Percentiles rank a stretch among this genome's conserved stretches.
Evolutionary conservation across 2,797 vertebrate genomes (phyloP).

Genomic region (Gallirallus australis): DNA sequence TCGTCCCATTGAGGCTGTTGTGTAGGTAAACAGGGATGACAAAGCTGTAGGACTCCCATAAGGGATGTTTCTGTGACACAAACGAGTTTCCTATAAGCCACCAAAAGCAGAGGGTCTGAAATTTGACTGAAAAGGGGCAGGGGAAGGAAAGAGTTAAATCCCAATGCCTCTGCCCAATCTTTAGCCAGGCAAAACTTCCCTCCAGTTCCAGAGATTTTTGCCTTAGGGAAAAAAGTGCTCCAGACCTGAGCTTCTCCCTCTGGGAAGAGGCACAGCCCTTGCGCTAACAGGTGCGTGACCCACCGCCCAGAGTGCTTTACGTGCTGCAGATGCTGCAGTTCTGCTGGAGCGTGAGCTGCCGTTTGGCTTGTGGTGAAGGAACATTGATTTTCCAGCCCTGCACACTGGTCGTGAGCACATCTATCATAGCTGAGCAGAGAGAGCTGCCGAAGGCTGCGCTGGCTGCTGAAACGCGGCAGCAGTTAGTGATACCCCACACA

Average conservation of each 20-base stretch:
- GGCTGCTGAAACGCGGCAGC: neutral
- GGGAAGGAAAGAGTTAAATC: neutral
- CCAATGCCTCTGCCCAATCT: neutral
- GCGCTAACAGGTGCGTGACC: neutral
- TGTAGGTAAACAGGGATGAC: neutral
- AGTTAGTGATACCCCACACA: neutral
- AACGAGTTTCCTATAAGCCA: neutral
- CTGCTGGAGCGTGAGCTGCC: neutral
- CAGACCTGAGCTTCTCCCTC: too few species aligned
- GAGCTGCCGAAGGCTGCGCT: neutral
- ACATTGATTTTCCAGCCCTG: neutral
- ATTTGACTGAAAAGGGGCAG: fast-evolving
- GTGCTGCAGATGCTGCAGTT: neutral
- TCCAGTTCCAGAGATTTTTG: neutral
- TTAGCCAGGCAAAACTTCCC: neutral
- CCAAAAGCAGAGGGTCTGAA: neutral
- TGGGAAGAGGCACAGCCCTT: neutral
- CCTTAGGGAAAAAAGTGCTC: neutral
- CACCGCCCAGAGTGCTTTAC: neutral
- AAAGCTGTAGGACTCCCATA: neutral
- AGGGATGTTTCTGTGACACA: neutral
- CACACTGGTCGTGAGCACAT: neutral
- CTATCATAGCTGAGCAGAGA: neutral
- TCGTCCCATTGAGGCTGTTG: fast-evolving
- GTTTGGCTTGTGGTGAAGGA: neutral